Base-by-base conservation (phyloP, 2,888 invertebrate genomes). In the Ariolimax columbianus region DNA sequence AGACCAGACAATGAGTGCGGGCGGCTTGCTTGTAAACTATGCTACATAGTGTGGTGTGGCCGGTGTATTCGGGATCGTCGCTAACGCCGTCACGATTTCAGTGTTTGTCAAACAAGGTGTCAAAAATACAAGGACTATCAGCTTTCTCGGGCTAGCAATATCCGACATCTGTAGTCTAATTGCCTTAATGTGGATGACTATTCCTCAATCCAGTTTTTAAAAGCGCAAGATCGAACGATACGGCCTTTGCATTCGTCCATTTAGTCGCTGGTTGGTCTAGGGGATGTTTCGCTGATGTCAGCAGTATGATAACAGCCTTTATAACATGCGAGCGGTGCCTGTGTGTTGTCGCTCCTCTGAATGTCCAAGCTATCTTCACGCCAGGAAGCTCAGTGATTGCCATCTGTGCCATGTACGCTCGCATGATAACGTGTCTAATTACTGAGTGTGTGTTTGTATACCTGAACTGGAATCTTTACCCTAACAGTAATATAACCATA, bases 281-380 rank as follows among this genome's bases (percentile, higher is more conserved):
- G 6, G 40, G 72, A 6, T 72, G 72, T 40, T 72, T 72, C n/a
- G 40, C 43, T 26, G 72, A 72, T n/a, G 40, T 72, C 26, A 72
- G 40, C 43, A 40, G 40, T n/a, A 72, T 72, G 72, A 72, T 72
- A 0, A 72, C 43, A 4, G 72, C 72, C 2, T 72, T 23, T 43
- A n/a, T 72, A 3, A 72, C 72, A 7, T 26, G 72, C 23, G 72
- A 72, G n/a, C 14, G 72, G 26, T 72, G 72, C 36, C 23, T 72
- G 7, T 72, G 72, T 43, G 72, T 43, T 6, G 6, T 72, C n/a
- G 43, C 43, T 6, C 72, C 72, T 11, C 40, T 72, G 9, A 72
- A 72, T 23, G 43, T 72, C 6, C 40, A 43, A 26, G 17, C 40
- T 3, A 0, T 72, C 26, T 43, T 72, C n/a, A 72, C 72, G 19